Conservation (phyloP, 2,888 invertebrate genomes). For the Argynnis bischoffii region DNA sequence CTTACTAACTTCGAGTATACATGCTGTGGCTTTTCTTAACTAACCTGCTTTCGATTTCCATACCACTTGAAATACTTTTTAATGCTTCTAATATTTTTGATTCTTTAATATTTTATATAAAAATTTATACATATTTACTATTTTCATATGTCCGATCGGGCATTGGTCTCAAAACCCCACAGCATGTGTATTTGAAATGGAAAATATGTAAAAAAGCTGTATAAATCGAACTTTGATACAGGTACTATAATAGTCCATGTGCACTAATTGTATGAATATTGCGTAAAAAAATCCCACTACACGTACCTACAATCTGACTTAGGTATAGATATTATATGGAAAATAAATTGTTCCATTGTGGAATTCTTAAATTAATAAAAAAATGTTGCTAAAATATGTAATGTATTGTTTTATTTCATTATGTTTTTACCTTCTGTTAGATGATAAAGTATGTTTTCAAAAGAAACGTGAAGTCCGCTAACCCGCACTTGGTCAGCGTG, state of each 20-base stretch:
- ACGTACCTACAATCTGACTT: slow-evolving; percentile 71
- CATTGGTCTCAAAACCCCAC: slow-evolving; percentile 3
- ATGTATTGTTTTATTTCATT: slow-evolving; percentile 58
- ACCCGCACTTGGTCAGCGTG: too few species aligned
- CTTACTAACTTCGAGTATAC: slow-evolving; percentile 24
- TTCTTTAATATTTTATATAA: slow-evolving; percentile 1
- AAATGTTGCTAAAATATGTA: slow-evolving; percentile 82
- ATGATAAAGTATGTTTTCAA: too few species aligned
- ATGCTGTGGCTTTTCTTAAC: slow-evolving; percentile 13
- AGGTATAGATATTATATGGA: slow-evolving; percentile 72
- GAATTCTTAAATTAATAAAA: slow-evolving; percentile 83
- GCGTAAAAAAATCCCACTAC: slow-evolving; percentile 55
- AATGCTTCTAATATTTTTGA: slow-evolving; percentile 1
- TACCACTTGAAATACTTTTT: background rate
- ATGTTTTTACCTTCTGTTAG: background rate
- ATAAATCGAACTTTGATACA: slow-evolving; percentile 55
- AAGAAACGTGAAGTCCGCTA: too few species aligned
- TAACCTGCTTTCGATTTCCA: background rate
- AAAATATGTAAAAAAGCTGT: slow-evolving; percentile 33
- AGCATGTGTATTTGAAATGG: slow-evolving; percentile 36
- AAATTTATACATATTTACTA: slow-evolving; percentile 8
- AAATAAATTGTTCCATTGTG: slow-evolving; percentile 79
- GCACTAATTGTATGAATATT: slow-evolving; percentile 61
- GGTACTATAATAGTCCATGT: slow-evolving; percentile 66
- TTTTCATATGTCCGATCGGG: background rate